Percentiles rank a stretch among this genome's conserved stretches.
Evolutionary conservation across 2,888 invertebrate genomes (phyloP).

Genomic region (Eretmocerus hayati): DNA sequence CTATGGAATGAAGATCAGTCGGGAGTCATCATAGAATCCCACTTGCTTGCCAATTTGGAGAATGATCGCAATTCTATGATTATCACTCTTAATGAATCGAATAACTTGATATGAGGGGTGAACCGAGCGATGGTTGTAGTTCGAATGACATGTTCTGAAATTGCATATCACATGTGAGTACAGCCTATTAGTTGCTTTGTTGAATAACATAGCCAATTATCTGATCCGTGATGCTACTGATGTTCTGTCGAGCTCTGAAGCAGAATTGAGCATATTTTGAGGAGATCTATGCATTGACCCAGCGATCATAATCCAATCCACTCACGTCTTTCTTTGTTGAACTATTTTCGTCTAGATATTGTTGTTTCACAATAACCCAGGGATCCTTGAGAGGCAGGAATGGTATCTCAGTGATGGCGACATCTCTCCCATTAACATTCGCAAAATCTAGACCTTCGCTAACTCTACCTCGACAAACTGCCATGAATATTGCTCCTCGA

Average conservation of each 20-base stretch:
- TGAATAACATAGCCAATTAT: conserved; percentile 97
- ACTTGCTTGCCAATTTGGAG: conserved; percentile 62
- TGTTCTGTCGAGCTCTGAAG: conserved; percentile 62
- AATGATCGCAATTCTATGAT: conserved; percentile 66
- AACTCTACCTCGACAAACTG: conserved; percentile 95
- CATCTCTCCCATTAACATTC: conserved; percentile 90
- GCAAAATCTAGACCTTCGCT: conserved; percentile 98
- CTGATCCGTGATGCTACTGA: conserved; percentile 92
- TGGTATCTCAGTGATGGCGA: conserved; percentile 91
- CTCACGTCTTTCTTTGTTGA: conserved; percentile 55
- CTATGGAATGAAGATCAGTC: not conserved
- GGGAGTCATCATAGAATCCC: no score
- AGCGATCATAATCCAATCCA: conserved; percentile 3
- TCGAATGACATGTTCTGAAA: conserved; percentile 62
- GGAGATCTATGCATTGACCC: not conserved
- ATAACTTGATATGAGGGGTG: conserved; percentile 59
- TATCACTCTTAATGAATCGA: conserved; percentile 64
- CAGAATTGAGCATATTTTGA: not conserved
- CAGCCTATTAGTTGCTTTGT: conserved; percentile 94
- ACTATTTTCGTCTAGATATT: conserved; percentile 75
- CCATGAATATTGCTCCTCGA: conserved; percentile 90
- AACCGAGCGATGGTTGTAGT: conserved; percentile 80
- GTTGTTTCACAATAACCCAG: conserved; percentile 80
- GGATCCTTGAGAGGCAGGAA: conserved; percentile 93
- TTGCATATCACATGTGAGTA: conserved; percentile 85